A percentile compares a stretch with the other conserved stretches of the same genome.
These are phyloP conservation scores for Notothenia coriiceps DNA, from an alignment of 2,113 vertebrate species.

Conservation along the genomic window DNA sequence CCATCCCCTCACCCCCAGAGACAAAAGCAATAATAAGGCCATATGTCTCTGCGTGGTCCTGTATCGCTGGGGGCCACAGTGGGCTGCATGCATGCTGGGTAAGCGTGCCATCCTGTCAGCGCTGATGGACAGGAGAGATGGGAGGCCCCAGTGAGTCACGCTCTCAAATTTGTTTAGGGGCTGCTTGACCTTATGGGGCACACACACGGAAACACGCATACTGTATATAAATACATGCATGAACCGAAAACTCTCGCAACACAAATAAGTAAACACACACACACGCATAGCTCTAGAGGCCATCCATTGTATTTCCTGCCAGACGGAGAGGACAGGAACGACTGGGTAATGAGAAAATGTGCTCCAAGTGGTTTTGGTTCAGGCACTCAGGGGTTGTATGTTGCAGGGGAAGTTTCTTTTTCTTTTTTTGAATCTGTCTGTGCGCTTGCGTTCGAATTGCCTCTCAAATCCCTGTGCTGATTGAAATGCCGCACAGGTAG, in stretches of 20 bases:
- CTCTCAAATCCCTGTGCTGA: constrained; percentile 23
- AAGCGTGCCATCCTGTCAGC: constrained; percentile 57
- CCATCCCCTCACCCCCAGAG: constrained; percentile 49
- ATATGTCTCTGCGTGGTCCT: constrained; percentile 58
- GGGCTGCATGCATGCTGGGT: constrained; percentile 58
- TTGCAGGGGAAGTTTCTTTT: constrained; percentile 25
- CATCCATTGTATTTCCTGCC: constrained; percentile 52
- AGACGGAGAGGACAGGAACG: constrained; percentile 51
- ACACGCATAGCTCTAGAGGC: constrained; percentile 42
- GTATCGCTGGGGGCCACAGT: constrained; percentile 54
- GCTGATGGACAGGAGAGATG: constrained; percentile 64
- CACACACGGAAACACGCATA: constrained; percentile 19
- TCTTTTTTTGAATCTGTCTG: background rate
- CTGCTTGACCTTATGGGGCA: constrained; percentile 54
- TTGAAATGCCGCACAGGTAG: background rate
- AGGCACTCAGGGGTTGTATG: constrained; percentile 42
- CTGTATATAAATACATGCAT: constrained; percentile 5
- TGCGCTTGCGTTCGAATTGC: background rate
- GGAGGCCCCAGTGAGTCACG: constrained; percentile 64
- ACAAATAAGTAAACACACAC: constrained; percentile 31
- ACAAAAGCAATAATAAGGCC: constrained; percentile 68
- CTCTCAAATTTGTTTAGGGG: constrained; percentile 60
- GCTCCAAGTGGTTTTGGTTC: constrained; percentile 65
- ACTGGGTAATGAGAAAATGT: constrained; percentile 66
- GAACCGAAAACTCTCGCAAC: constrained; percentile 5